These are phyloP conservation scores for Drosophila sechellia DNA, from an alignment of 1,140 invertebrate species.

Conservation along the genomic window DNA sequence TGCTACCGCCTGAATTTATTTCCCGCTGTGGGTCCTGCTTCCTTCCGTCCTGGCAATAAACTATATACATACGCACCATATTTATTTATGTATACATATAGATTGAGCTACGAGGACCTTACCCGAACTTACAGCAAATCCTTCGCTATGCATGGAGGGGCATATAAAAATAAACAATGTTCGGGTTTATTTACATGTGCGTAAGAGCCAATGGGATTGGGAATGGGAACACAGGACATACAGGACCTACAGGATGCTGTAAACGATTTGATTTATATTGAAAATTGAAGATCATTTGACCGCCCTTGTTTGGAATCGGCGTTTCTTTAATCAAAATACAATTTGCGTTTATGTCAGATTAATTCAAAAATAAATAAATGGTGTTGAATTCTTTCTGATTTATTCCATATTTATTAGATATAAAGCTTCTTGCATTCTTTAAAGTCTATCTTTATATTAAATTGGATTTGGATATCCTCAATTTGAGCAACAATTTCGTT, in stretches of 20 bases:
- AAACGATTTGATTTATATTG: conserved; percentile 75
- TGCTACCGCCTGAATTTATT: conserved; percentile 65
- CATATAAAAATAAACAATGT: conserved; percentile 36
- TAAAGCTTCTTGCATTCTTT: background rate
- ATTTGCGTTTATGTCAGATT: conserved; percentile 9
- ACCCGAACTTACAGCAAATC: conserved; percentile 35
- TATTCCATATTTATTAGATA: background rate
- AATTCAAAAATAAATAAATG: conserved; percentile 20
- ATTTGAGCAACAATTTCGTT: conserved; percentile 57
- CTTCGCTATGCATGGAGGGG: conserved; percentile 29
- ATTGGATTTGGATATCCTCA: conserved; percentile 15
- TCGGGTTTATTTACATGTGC: conserved; percentile 63
- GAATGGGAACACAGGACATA: conserved; percentile 15
- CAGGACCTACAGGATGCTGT: conserved; percentile 62
- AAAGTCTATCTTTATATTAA: background rate
- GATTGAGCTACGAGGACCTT: conserved; percentile 31
- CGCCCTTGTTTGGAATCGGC: conserved; percentile 11
- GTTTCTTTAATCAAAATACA: conserved; percentile 53
- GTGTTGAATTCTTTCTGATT: background rate
- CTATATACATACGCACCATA: conserved; percentile 32
- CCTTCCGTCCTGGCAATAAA: conserved; percentile 65
- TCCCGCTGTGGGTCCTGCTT: conserved; percentile 55
- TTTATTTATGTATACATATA: conserved; percentile 1
- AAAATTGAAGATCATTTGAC: conserved; percentile 57
- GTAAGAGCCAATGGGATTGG: conserved; percentile 26